Evolutionary conservation across 35 echinoderm and acorn worm species (phyloP).

Genomic region (Heliocidaris erythrogramma): DNA sequence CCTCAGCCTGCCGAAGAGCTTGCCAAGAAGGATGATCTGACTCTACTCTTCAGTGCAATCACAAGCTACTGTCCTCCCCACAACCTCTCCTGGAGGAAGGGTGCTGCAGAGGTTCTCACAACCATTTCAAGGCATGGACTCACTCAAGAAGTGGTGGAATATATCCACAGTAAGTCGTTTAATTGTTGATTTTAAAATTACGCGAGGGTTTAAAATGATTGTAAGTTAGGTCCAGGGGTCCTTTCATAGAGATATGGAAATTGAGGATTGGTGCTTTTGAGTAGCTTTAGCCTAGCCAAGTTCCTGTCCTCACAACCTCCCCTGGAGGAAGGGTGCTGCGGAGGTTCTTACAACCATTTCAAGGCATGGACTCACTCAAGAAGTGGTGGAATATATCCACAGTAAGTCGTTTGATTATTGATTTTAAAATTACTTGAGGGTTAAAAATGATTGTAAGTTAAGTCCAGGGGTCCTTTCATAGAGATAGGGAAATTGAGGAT

Average conservation of each 20-base stretch:
- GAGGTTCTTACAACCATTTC: conserved; percentile 94
- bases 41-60: conserved; percentile 87
- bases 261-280: too few relatives aligned
- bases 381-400: conserved; percentile 97
- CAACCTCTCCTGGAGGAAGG: conserved; percentile 94
- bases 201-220: too few relatives aligned
- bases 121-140: conserved; percentile 96
- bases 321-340: conserved; percentile 98
- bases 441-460: too few relatives aligned
- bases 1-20: conserved; percentile 88
- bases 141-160: conserved; percentile 88
- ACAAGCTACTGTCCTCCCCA: conserved; percentile 95
- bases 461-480: too few relatives aligned
- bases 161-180: conserved; percentile 93
- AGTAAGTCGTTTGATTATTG: conserved; percentile 70
- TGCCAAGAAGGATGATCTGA: conserved; percentile 92
- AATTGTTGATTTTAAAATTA: too few relatives aligned
- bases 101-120: conserved; percentile 92
- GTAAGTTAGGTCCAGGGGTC: too few relatives aligned
- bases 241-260: too few relatives aligned
- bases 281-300: too few relatives aligned
- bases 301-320: conserved; percentile 87
- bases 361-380: conserved; percentile 86
- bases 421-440: too few relatives aligned
- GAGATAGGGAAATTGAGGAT: too few relatives aligned